phyloP scores from a whole-genome alignment of 2,113 vertebrate genomes.

The Aspiorhynchus laticeps region DNA sequence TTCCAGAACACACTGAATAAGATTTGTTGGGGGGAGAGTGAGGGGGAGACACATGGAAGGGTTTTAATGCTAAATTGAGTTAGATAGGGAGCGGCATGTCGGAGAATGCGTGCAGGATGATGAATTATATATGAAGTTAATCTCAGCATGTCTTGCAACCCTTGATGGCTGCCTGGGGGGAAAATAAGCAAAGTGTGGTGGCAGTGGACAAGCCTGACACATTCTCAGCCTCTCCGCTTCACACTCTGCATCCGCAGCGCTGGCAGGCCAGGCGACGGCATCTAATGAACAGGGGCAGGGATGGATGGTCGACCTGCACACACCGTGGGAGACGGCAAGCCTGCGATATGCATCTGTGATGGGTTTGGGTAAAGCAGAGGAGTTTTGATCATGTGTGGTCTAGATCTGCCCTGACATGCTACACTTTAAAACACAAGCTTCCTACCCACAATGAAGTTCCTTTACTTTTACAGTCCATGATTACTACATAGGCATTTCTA shows the following conservation, averaged over 20 bases:
- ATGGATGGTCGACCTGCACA: slow-evolving; percentile 24
- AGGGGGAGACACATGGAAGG: slow-evolving; percentile 15
- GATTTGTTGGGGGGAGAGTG: slow-evolving; percentile 29
- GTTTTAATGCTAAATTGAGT: slow-evolving; percentile 58
- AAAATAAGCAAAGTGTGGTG: slow-evolving; percentile 53
- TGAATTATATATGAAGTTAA: slow-evolving; percentile 60
- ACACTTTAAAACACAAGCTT: neutral
- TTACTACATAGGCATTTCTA: neutral
- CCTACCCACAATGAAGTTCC: neutral
- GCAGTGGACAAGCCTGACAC: slow-evolving; percentile 49
- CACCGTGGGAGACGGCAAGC: neutral
- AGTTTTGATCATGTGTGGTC: slow-evolving; percentile 28
- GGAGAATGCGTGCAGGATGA: slow-evolving; percentile 49
- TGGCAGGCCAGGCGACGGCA: slow-evolving; percentile 16
- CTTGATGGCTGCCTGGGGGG: slow-evolving; percentile 54
- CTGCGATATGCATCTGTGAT: slow-evolving; percentile 32
- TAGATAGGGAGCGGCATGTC: slow-evolving; percentile 48
- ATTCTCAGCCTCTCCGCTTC: slow-evolving; percentile 43
- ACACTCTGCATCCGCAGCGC: slow-evolving; percentile 6
- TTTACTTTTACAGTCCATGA: neutral
- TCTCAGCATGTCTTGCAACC: slow-evolving; percentile 56
- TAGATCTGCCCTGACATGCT: slow-evolving; percentile 14
- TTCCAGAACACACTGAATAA: slow-evolving; percentile 47
- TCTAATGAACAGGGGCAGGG: slow-evolving; percentile 48
- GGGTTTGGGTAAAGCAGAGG: neutral